Percentiles rank a stretch among this genome's conserved stretches.
These are phyloP conservation scores for Sylvilagus bachmani DNA, from an alignment of 2,113 vertebrate genomes.

Conservation along the genomic window DNA sequence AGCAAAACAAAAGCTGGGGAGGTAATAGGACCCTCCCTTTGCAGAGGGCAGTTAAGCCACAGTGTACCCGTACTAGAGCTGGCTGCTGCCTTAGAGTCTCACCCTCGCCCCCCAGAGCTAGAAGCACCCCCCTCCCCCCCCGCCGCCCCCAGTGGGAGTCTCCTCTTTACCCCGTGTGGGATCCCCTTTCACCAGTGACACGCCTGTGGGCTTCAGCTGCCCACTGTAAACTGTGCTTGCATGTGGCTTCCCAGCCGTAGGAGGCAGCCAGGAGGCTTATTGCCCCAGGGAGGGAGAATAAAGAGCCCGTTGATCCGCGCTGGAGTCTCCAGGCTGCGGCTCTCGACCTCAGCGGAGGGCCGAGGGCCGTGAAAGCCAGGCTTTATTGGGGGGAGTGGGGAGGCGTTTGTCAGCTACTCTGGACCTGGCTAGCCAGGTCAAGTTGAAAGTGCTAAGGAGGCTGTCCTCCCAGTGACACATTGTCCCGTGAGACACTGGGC, in stretches of 20 bases:
- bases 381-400: neutral
- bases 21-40: neutral
- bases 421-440: neutral
- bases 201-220: neutral
- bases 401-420: neutral
- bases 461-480: neutral
- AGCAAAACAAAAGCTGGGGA: neutral
- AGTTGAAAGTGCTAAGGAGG: neutral
- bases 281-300: slow-evolving; percentile 48
- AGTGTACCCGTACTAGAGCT: neutral
- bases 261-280: slow-evolving; percentile 41
- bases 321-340: neutral
- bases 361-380: slow-evolving; percentile 13
- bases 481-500: too few relatives aligned
- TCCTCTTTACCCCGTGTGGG: neutral
- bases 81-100: neutral
- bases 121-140: neutral
- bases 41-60: neutral
- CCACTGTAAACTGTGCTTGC: slow-evolving; percentile 19
- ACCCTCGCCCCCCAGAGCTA: neutral
- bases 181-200: neutral
- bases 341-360: slow-evolving; percentile 38
- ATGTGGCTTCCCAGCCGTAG: neutral
- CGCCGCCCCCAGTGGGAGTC: neutral
- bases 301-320: slow-evolving; percentile 59